phyloP scores from a whole-genome alignment of 2,113 vertebrate species.

The chimpanzee (Pan troglodytes) region NHGRI_mPanTro3-v2.1_pri NC_086015.1:37949501-37950000 shows the following conservation, averaged over 20 bases:
- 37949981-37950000: background rate
- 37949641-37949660: background rate
- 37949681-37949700: background rate
- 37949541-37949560: background rate
- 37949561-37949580: background rate
- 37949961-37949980: background rate
- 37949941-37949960: conserved; percentile 19
- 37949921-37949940: background rate
- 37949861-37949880: background rate
- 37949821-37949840: background rate
- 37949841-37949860: background rate
- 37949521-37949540: background rate
- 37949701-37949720: background rate
- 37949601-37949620: background rate
- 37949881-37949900: background rate
- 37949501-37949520: background rate
- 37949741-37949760: background rate
- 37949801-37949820: background rate
- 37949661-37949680: background rate
- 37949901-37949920: background rate
- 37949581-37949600: no score
- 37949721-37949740: background rate
- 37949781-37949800: background rate
- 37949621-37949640: background rate
- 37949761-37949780: background rate